phyloP scores from a whole-genome alignment of 2,797 vertebrate genomes.

The Anolis apletophallus region DNA sequence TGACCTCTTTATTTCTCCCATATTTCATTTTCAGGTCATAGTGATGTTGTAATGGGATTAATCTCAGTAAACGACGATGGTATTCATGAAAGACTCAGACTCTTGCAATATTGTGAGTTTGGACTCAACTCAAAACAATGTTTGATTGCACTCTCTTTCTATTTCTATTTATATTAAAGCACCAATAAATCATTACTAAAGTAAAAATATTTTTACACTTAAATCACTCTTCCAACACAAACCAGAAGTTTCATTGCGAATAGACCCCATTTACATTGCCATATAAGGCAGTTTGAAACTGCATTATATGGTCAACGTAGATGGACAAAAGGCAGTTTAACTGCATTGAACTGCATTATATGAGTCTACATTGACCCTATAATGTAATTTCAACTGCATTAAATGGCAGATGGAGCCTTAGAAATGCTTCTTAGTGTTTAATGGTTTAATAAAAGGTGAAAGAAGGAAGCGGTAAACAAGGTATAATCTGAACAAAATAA shows the following conservation, averaged over 20 bases:
- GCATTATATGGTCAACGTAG: too few relatives aligned
- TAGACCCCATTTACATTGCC: too few relatives aligned
- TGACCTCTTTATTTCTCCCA: not conserved
- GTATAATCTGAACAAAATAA: not conserved
- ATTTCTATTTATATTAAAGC: not conserved
- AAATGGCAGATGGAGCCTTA: not conserved
- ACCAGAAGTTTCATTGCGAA: not conserved
- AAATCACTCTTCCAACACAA: not conserved
- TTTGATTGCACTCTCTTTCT: not conserved
- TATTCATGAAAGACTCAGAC: constrained; percentile 85
- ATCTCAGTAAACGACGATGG: constrained; percentile 84
- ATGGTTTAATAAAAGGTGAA: not conserved
- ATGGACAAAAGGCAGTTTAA: too few relatives aligned
- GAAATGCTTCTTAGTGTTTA: not conserved
- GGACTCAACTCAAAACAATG: not conserved
- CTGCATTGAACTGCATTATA: too few relatives aligned
- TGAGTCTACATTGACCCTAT: too few relatives aligned
- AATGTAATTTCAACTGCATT: too few relatives aligned
- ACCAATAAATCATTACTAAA: not conserved
- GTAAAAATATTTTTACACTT: not conserved
- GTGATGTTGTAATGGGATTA: constrained; percentile 94
- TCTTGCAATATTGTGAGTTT: constrained; percentile 90
- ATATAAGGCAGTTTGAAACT: too few relatives aligned
- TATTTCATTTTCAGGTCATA: constrained; percentile 84
- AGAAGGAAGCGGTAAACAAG: not conserved